Conservation (phyloP, 2,113 vertebrate species). For the Anolis sagrei region DNA sequence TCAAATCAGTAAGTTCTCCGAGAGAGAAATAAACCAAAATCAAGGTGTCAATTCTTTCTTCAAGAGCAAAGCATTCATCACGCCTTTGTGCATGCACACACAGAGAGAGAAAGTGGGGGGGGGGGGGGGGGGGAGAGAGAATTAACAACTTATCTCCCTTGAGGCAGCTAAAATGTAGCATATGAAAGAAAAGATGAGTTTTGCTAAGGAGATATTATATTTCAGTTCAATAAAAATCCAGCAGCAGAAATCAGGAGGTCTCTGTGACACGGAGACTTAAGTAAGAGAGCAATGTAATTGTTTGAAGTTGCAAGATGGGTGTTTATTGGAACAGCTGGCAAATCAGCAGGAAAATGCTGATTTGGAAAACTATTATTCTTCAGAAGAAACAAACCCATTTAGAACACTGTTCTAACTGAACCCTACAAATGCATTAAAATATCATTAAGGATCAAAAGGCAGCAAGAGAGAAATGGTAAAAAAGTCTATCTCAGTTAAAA, state of each 20-base stretch:
- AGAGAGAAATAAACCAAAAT: slow-evolving; percentile 6
- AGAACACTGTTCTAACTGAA: slow-evolving; percentile 75
- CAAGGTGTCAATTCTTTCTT: not conserved
- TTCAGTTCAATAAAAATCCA: slow-evolving; percentile 56
- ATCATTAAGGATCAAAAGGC: slow-evolving; percentile 61
- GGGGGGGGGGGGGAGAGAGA: too few relatives aligned
- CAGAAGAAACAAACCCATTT: slow-evolving; percentile 77
- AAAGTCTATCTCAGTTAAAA: slow-evolving; percentile 68
- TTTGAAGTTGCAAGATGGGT: slow-evolving; percentile 69
- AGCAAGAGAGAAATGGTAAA: slow-evolving; percentile 62
- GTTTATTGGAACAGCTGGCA: slow-evolving; percentile 75
- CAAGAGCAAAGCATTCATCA: not conserved
- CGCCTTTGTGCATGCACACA: not conserved
- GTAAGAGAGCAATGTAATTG: slow-evolving; percentile 64
- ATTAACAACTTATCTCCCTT: not conserved
- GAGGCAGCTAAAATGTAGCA: slow-evolving; percentile 52
- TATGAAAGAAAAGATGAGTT: slow-evolving; percentile 21
- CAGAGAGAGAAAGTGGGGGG: not conserved
- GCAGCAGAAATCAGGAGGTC: slow-evolving; percentile 54
- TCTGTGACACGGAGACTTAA: slow-evolving; percentile 61
- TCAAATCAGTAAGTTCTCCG: slow-evolving; percentile 1
- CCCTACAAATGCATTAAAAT: slow-evolving; percentile 75
- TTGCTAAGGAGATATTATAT: slow-evolving; percentile 38
- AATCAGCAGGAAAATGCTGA: slow-evolving; percentile 77
- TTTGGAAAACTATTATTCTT: slow-evolving; percentile 76